phyloP scores from a whole-genome alignment of 2,888 invertebrate species.

The Athripsodes cinereus region DNA sequence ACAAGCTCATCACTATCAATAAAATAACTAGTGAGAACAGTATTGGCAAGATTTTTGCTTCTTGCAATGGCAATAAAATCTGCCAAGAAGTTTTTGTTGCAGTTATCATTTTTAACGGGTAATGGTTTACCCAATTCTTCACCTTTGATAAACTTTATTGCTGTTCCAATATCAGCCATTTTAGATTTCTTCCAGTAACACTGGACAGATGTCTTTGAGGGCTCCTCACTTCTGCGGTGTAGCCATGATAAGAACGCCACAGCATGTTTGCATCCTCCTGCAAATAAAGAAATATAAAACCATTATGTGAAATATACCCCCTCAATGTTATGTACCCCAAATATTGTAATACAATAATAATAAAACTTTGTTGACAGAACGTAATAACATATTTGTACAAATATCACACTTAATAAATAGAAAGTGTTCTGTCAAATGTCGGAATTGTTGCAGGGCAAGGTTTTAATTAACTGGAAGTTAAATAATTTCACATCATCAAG shows the following conservation, averaged over 20 bases:
- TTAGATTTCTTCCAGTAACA: slow-evolving; percentile 2
- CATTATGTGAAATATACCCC: background rate
- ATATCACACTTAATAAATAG: too few species aligned
- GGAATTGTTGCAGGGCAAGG: too few species aligned
- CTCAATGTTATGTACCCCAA: background rate
- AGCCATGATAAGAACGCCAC: slow-evolving; percentile 7
- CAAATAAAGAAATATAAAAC: background rate
- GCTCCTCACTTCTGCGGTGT: too few species aligned
- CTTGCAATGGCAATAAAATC: background rate
- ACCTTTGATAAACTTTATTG: background rate
- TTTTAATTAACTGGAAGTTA: too few species aligned
- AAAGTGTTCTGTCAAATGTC: too few species aligned
- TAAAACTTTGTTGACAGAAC: too few species aligned
- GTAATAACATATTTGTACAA: too few species aligned
- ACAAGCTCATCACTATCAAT: too few species aligned
- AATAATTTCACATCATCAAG: background rate
- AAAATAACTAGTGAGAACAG: too few species aligned
- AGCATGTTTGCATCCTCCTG: slow-evolving; percentile 7
- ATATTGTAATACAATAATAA: too few species aligned
- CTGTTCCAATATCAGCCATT: background rate
- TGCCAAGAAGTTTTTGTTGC: too few species aligned
- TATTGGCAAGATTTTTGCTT: background rate
- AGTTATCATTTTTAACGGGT: background rate
- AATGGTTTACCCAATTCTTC: background rate
- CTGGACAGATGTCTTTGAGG: background rate